phyloP scores from a whole-genome alignment of 2,888 invertebrate genomes.

The Resseliella maxima region DNA sequence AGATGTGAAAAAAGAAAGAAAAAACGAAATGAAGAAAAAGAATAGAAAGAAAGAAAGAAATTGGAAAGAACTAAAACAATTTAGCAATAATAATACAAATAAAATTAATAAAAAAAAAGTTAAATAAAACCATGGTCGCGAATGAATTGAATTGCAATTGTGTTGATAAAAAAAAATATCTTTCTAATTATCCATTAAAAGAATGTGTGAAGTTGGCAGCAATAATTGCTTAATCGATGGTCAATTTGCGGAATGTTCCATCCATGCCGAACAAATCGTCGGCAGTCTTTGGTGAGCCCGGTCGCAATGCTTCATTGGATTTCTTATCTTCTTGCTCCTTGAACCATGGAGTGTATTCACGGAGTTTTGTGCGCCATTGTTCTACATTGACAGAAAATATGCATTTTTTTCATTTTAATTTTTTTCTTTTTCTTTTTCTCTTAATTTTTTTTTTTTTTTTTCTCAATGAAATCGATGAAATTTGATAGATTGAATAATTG shows the following conservation, averaged over 20 bases:
- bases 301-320: conserved; percentile 82
- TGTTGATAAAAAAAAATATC: neutral
- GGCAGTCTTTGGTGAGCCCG: conserved; percentile 85
- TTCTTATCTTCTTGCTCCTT: conserved; percentile 81
- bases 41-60: neutral
- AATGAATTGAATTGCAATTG: conserved; percentile 53
- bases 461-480: conserved; percentile 60
- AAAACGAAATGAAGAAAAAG: neutral
- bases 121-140: conserved; percentile 38
- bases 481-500: neutral
- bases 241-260: conserved; percentile 86
- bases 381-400: conserved; percentile 68
- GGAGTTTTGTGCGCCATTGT: conserved; percentile 82
- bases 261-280: conserved; percentile 91
- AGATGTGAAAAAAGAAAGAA: neutral
- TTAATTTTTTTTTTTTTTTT: neutral
- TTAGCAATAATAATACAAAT: conserved; percentile 22
- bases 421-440: neutral
- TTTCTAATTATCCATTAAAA: conserved; percentile 26
- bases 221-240: conserved; percentile 75
- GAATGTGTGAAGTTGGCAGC: neutral
- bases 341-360: conserved; percentile 84
- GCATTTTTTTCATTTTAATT: neutral
- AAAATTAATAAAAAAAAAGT: conserved; percentile 1
- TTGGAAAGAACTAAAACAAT: conserved; percentile 22